Evolutionary conservation across 2,113 vertebrate genomes (phyloP).

Genomic region (Phalacrocorax aristotelis): DNA sequence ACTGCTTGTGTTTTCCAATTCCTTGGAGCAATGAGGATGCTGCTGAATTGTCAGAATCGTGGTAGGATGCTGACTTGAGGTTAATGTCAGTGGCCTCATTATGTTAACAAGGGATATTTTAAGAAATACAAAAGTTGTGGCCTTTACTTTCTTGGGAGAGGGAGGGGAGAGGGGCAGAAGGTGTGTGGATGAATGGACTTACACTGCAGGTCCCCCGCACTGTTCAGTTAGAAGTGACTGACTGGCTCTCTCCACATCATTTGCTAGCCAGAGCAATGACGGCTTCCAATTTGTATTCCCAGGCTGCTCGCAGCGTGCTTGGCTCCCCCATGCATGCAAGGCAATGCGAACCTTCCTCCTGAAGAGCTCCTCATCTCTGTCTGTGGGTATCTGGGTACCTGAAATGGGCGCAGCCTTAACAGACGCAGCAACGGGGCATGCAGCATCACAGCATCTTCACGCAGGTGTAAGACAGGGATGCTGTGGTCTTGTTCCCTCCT

Average conservation of each 20-base stretch:
- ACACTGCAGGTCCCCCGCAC: neutral
- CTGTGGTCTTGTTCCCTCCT: neutral
- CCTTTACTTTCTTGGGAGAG: neutral
- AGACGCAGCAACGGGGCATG: neutral
- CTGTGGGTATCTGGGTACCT: neutral
- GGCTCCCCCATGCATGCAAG: neutral
- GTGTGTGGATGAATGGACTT: neutral
- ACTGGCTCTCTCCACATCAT: neutral
- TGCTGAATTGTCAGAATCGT: constrained; percentile 50
- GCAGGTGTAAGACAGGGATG: neutral
- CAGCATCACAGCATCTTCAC: neutral
- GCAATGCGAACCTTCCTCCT: neutral
- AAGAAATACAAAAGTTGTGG: constrained; percentile 38
- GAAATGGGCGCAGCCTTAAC: neutral
- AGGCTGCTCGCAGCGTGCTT: neutral
- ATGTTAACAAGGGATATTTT: constrained; percentile 48
- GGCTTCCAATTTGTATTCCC: neutral
- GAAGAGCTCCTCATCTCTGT: neutral
- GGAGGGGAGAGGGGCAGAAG: neutral
- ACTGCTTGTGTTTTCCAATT: constrained; percentile 38
- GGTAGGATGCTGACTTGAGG: constrained; percentile 36
- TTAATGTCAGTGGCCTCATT: constrained; percentile 49
- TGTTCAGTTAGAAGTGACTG: neutral
- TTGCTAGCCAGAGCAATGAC: neutral
- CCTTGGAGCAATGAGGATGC: constrained; percentile 34